Evolutionary conservation across 2,797 vertebrate genomes (phyloP), one percentile per base, ranked within the genome.

Genomic region (Acestrorhynchus altus): DNA sequence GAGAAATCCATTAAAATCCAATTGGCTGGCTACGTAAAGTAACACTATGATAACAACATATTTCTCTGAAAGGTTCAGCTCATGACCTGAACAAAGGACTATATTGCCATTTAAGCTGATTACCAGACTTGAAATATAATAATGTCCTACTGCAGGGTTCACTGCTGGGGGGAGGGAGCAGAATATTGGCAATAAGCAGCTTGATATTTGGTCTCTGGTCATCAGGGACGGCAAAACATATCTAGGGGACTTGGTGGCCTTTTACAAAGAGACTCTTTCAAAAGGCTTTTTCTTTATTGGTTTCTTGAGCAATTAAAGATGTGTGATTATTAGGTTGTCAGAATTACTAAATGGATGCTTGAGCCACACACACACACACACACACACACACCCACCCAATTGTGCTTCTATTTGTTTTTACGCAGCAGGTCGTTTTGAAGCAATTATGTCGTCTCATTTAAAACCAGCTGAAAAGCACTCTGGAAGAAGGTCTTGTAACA

Each of bases 1-100:
- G 40, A 31, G 59, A 47, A 76, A 77, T 75, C 67, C 74, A 86
- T 81, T 57, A 52, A 64, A 83, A 86, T 78, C 61, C 72, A 78
- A 74, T 74, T 65, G 61, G 68, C 81, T 70, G 84, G 13, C 26
- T 6, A 46, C 61, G 70, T 57, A 69, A 60, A 75, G 44, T 60
- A 56, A 78, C 39, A 75, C 72, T 46, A 12, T 44, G 22, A 20
- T 31, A 31, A 18, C 16, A 44, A 42, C 54, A 31, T 54, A 68
- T 65, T 75, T 65, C 18, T 11, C 42, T 49, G 49, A 76, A 70
- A n/a, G 22, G 56, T 51, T 44, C 39, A 61, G 79, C 68, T 83
- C 72, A 64, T 31, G 47, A 66, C 69, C 64, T 64, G 60, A 42
- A 76, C 63, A 56, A 59, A 8, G 63, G 31, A 57, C 52, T 59